A percentile compares a stretch with the other conserved stretches of the same genome.
Evolutionary conservation across 2,113 vertebrate genomes (phyloP).

Genomic region (Dipodomys ordii): DNA sequence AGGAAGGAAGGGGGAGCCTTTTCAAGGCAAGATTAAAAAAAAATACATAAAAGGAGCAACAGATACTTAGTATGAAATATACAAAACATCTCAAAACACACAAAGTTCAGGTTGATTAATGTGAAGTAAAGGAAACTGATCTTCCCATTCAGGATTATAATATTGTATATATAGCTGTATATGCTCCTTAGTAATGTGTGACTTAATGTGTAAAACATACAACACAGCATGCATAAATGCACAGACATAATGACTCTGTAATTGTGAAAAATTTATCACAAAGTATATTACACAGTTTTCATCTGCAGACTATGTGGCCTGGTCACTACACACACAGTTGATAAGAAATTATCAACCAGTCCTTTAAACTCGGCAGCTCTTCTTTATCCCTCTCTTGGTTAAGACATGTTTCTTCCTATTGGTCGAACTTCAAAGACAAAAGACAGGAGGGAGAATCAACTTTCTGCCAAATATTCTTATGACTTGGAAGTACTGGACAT

Average conservation of each 20-base stretch:
- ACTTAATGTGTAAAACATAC: slow-evolving; percentile 12
- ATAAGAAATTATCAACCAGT: slow-evolving; percentile 53
- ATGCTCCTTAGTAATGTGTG: neutral
- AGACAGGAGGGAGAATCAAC: neutral
- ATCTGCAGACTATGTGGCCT: neutral
- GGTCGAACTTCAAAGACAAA: slow-evolving; percentile 63
- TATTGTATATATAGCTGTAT: neutral
- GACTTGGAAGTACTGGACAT: slow-evolving; percentile 76
- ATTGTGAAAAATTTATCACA: neutral
- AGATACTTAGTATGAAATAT: neutral
- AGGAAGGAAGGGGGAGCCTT: neutral
- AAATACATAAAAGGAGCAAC: neutral
- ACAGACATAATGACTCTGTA: neutral
- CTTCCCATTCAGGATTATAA: neutral
- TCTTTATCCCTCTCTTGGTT: slow-evolving; percentile 62
- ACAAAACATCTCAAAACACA: slow-evolving; percentile 33
- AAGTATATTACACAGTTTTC: neutral
- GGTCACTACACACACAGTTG: neutral
- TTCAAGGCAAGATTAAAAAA: neutral
- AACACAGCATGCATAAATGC: neutral
- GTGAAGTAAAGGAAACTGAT: neutral
- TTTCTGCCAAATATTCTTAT: slow-evolving; percentile 67
- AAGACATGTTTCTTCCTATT: slow-evolving; percentile 71
- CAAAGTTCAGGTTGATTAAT: neutral
- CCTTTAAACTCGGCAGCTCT: slow-evolving; percentile 67